Evolutionary conservation across 2,797 vertebrate genomes (phyloP).

Genomic region (Discoglossus pictus): DNA sequence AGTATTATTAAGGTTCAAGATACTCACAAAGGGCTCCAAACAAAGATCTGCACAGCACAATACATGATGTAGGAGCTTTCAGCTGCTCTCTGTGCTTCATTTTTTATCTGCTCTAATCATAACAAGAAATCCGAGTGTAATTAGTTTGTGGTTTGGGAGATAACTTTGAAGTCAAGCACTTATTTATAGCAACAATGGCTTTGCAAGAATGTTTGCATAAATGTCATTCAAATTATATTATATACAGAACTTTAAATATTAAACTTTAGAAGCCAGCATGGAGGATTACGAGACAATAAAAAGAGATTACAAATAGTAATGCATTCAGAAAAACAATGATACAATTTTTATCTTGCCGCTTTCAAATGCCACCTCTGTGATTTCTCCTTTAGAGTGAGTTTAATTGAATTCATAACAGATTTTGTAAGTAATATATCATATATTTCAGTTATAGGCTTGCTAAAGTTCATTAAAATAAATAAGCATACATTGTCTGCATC

Average conservation of each 20-base stretch:
- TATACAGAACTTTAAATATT: constrained; percentile 11
- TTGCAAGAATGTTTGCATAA: constrained; percentile 10
- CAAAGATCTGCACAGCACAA: neutral
- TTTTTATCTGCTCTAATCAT: constrained; percentile 20
- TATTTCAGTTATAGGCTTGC: neutral
- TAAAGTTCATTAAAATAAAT: neutral
- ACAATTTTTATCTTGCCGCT: neutral
- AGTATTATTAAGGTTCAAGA: constrained; percentile 8
- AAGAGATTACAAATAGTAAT: neutral
- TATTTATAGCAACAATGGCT: constrained; percentile 20
- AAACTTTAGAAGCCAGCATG: neutral
- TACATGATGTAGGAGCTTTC: neutral
- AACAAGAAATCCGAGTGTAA: constrained; percentile 13
- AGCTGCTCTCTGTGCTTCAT: neutral
- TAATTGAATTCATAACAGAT: no score
- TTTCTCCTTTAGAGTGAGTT: neutral
- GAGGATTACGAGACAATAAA: constrained; percentile 11
- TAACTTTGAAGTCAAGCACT: neutral
- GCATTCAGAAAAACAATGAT: neutral
- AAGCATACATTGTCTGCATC: no score
- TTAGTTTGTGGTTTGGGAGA: constrained; percentile 22
- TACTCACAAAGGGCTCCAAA: constrained; percentile 4
- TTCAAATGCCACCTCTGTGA: neutral
- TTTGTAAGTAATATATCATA: no score
- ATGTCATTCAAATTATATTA: constrained; percentile 18